These are phyloP conservation scores for Penelope pileata DNA, from an alignment of 2,113 vertebrate genomes.

Conservation along the genomic window DNA sequence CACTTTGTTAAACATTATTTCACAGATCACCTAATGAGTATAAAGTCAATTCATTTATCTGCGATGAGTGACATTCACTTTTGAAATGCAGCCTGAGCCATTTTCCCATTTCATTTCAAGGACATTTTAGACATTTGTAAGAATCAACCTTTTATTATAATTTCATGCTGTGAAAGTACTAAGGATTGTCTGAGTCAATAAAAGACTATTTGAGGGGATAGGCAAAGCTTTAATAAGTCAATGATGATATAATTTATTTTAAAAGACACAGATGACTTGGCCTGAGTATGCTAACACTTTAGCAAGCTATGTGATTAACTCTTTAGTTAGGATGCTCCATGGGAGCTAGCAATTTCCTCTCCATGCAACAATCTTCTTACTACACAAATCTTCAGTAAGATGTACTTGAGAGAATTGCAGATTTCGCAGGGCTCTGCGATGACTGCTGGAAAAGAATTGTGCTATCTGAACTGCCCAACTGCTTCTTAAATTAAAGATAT, in stretches of 20 bases:
- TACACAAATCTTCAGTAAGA: background rate
- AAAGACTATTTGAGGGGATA: slow-evolving; percentile 40
- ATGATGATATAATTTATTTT: slow-evolving; percentile 45
- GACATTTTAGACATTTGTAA: slow-evolving; percentile 61
- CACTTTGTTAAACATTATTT: slow-evolving; percentile 72
- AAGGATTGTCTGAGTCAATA: slow-evolving; percentile 62
- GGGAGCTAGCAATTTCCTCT: background rate
- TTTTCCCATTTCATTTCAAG: slow-evolving; percentile 67
- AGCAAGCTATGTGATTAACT: background rate
- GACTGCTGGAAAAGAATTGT: background rate
- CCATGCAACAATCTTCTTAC: background rate
- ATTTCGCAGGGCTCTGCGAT: background rate
- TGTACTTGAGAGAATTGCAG: background rate
- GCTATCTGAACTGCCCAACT: background rate
- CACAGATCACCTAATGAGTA: slow-evolving; percentile 54
- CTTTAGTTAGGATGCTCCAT: background rate
- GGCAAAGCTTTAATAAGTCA: slow-evolving; percentile 58
- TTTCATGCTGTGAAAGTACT: slow-evolving; percentile 58
- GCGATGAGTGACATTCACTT: slow-evolving; percentile 50
- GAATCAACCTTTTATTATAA: slow-evolving; percentile 61
- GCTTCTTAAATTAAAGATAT: background rate
- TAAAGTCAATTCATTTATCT: slow-evolving; percentile 64
- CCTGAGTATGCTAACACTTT: background rate
- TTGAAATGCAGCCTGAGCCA: slow-evolving; percentile 7
- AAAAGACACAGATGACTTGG: background rate